These are phyloP conservation scores for Protosalanx chinensis DNA, from an alignment of 2,797 vertebrate species.

Conservation along the genomic window DNA sequence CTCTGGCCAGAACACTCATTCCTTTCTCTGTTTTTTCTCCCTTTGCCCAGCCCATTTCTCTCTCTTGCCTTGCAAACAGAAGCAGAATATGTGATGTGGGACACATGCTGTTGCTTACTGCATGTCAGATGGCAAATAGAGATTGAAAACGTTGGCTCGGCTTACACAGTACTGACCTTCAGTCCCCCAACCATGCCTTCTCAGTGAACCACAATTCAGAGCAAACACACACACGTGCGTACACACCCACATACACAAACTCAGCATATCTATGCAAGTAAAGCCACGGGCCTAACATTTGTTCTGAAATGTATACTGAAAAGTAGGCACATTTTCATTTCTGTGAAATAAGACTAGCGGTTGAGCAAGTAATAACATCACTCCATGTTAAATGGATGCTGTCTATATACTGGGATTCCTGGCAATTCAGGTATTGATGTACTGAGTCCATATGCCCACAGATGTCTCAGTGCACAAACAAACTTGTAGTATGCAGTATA, in stretches of 20 bases:
- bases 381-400: background rate
- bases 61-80: constrained; percentile 30
- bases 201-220: background rate
- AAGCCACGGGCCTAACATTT: background rate
- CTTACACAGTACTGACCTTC: background rate
- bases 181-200: background rate
- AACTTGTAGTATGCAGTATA: background rate
- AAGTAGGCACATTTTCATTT: background rate
- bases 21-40: too few species aligned
- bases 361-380: background rate
- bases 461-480: background rate
- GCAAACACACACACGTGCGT: constrained; percentile 32
- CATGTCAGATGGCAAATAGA: background rate
- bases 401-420: background rate
- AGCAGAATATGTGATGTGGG: background rate
- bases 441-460: background rate
- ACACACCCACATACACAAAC: constrained; percentile 10
- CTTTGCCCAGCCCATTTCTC: constrained; percentile 3
- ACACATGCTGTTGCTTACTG: background rate
- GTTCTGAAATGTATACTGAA: background rate
- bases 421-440: background rate
- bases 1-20: background rate
- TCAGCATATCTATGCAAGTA: background rate
- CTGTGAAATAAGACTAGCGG: background rate
- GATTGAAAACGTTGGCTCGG: background rate